Evolutionary conservation across 2,113 vertebrate species (phyloP), one percentile per base, ranked within the genome.

Genomic region (Hippocampus zosterae): DNA sequence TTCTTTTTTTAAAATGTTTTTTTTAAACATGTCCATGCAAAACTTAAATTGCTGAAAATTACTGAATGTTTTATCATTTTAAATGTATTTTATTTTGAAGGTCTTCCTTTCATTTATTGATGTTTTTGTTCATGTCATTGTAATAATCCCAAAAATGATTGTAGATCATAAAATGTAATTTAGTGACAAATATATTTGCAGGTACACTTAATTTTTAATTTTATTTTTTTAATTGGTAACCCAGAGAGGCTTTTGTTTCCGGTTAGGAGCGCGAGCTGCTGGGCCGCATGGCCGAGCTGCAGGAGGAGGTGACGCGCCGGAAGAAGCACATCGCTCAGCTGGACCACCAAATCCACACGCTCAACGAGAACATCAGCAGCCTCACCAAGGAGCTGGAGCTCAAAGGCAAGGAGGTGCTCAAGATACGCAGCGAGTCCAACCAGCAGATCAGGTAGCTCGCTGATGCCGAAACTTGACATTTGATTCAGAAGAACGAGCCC

Each of bases 381-480:
- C 88, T 99, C 81, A 98, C 96, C 0, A 98, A 96, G 81, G 97
- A 98, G 87, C 85, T 99, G 90, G 97, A 99, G 88, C 92, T 95
- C 66, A 98, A 98, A 88, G 97, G 96, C 74, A 97, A 98, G 77
- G 96, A 99, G 91, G 94, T 99, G 84, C 94, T 99, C 56, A 95
- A 95, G 91, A 95, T 99, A 89, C 95, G 95, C 81, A 96, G 96
- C 60, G 97, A 98, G 84, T 96, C 96, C 83, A 99, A 95, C 79
- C 96, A 99, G 72, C 96, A 99, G 86, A 96, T 98, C 88, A 95
- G 97, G 97, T 98, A 90, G 0, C 62, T 11, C 61, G 15, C 2
- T 8, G 10, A 44, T 13, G 42, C 42, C 42, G 2, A 44, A 44
- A 44, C 42, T 12, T 11, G 10, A 42, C 41, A 42, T 42, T 42